Evolutionary conservation across 2,113 vertebrate genomes (phyloP).

Genomic region (Leptobrachium leishanense): DNA sequence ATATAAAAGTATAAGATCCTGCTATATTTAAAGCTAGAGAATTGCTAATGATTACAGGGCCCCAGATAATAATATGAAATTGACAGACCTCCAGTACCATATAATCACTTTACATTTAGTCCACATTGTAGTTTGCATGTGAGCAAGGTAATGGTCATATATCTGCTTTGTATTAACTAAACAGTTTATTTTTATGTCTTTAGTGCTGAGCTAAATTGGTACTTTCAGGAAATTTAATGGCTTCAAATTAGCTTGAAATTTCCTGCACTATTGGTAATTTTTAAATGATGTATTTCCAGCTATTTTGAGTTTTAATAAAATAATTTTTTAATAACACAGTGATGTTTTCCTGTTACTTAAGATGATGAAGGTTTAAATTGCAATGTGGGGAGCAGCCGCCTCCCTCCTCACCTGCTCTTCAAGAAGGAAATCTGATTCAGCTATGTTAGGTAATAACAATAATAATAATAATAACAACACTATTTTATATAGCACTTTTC

Average conservation of each 20-base stretch:
- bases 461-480: too few relatives aligned
- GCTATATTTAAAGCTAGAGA: too few relatives aligned
- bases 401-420: too few relatives aligned
- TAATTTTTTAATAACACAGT: slow-evolving; percentile 11
- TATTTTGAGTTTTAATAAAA: neutral
- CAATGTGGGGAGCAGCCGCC: neutral
- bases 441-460: too few relatives aligned
- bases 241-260: slow-evolving; percentile 37
- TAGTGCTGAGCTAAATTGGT: slow-evolving; percentile 35
- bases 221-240: slow-evolving; percentile 35
- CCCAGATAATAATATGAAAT: neutral
- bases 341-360: slow-evolving; percentile 15
- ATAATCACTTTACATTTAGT: neutral
- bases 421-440: too few relatives aligned
- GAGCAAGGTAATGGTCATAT: slow-evolving; percentile 28
- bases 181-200: slow-evolving; percentile 43
- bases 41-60: neutral
- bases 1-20: neutral
- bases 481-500: too few relatives aligned
- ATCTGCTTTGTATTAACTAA: slow-evolving; percentile 38
- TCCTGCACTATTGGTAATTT: slow-evolving; percentile 41
- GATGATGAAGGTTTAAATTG: slow-evolving; percentile 9
- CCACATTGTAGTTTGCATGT: slow-evolving; percentile 34
- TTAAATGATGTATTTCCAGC: slow-evolving; percentile 17
- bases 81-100: too few relatives aligned